Evolutionary conservation across 1,140 invertebrate genomes (phyloP), one percentile per base, ranked within the genome.

Genomic region (Phthorimaea operculella): DNA sequence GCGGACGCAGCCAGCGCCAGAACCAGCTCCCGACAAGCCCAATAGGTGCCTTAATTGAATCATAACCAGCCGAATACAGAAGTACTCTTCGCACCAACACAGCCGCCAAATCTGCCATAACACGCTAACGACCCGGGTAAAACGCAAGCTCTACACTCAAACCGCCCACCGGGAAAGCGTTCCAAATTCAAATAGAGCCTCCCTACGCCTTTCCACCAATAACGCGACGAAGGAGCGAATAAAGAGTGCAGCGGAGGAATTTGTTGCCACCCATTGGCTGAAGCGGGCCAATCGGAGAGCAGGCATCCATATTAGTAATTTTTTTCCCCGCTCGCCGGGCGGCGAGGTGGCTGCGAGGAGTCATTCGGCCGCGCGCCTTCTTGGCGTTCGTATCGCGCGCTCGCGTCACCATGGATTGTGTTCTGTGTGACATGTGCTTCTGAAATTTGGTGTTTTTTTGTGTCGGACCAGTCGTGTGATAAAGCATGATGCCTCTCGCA

Each of bases 401-500:
- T 68, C 72, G 75, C 75, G 76, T 74, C 76, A 76, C 64, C 70
- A 82, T 83, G 79, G 77, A 83, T 83, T 79, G 78, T 79, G 79
- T 60, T 61, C 52, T 71, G 63, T 83, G 79, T 79, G 71, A 76
- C 72, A 76, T 80, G 80, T 79, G 77, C 63, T 72, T 76, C 66
- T 76, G 67, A 63, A 42, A 75, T 76, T 76, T 71, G 60, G 77
- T 84, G 76, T 55, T 72, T 71, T 69, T 72, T 67, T 72, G 79
- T 81, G 75, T 67, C 73, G 70, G 72, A 74, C 71, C 60, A 57
- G 64, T 69, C 70, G 66, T 71, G 76, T 62, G 65, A 62, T 65
- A 68, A 82, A 85, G 82, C 82, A 95, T 96, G 94, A 94, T 94
- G 92, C 93, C 93, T 87, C 89, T 94, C 84, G 92, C 92, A 89